Evolutionary conservation across 2,797 vertebrate genomes (phyloP).

Genomic region (Threskiornis aethiopicus): DNA sequence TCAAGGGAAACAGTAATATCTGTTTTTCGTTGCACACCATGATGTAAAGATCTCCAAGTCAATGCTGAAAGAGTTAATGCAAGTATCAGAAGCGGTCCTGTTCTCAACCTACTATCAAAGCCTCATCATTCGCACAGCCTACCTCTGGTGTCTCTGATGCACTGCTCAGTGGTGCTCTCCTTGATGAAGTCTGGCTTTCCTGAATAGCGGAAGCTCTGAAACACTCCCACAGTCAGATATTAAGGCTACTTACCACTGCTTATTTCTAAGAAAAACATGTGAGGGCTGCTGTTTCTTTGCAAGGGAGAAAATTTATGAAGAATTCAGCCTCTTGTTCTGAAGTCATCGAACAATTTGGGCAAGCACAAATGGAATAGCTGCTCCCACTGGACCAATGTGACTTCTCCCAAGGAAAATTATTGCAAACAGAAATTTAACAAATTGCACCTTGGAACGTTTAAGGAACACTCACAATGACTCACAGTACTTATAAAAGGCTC

Average conservation of each 20-base stretch:
- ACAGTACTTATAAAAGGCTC: background rate
- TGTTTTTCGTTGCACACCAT: background rate
- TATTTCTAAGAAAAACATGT: background rate
- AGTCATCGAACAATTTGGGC: background rate
- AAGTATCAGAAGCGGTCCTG: background rate
- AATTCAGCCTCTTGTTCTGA: background rate
- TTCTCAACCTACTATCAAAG: background rate
- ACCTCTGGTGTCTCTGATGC: background rate
- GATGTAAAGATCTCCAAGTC: background rate
- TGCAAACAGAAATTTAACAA: background rate
- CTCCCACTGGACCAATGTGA: background rate
- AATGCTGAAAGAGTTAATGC: background rate
- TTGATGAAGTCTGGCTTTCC: background rate
- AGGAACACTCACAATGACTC: background rate
- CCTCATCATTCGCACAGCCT: background rate
- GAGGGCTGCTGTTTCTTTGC: background rate
- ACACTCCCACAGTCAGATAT: background rate
- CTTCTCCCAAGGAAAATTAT: background rate
- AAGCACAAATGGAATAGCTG: background rate
- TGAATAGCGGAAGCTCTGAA: background rate
- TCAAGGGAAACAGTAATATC: background rate
- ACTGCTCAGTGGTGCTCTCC: background rate
- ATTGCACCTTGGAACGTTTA: background rate
- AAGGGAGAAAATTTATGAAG: background rate
- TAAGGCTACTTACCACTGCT: background rate